Evolutionary conservation across 2,113 vertebrate species (phyloP), one percentile per base, ranked within the genome.

Genomic region (Hippolais icterina): DNA sequence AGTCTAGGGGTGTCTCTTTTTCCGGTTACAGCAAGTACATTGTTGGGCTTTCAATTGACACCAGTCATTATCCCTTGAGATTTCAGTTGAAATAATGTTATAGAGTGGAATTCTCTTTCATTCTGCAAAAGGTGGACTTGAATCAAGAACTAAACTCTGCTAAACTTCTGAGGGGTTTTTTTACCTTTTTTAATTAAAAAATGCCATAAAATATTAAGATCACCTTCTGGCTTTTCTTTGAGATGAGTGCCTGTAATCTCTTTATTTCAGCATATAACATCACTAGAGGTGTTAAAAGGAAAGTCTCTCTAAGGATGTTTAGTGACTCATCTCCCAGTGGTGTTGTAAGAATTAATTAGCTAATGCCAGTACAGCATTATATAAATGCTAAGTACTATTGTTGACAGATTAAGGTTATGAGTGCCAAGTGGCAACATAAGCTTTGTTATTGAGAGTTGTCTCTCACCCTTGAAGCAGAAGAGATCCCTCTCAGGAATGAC

Each of bases 281-380:
- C 81, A 60, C 23, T 21, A 42, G 47, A 65, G 47, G 39, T 78
- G 39, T 63, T 84, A 72, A 86, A 84, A 96, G 31, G 3, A 87
- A 94, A 37, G 29, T 82, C 52, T 95, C 94, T 84, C 52, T 78
- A 87, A 89, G 93, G 89, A 64, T 84, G 44, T 79, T 89, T 60
- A 71, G 47, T 95, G 80, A 94, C 56, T 95, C 69, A 93, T 82
- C 33, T 95, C 95, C 81, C 74, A 79, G 35, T 21, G 27, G 49
- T 71, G 52, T 24, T 91, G 44, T 85, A 94, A 81, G 60, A 84
- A 87, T 82, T 94, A 87, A 82, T 83, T 93, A 87, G 65, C 52
- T 95, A 91, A 79, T 78, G 54, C 54, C 72, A 78, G 60, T 53
- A 86, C 14, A 69, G 28, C 41, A 35, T 87, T 75, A 89, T 54